Percentiles rank a stretch among this genome's conserved stretches.
Conservation (phyloP, 2,888 invertebrate species). For the Synergus japonicus region DNA sequence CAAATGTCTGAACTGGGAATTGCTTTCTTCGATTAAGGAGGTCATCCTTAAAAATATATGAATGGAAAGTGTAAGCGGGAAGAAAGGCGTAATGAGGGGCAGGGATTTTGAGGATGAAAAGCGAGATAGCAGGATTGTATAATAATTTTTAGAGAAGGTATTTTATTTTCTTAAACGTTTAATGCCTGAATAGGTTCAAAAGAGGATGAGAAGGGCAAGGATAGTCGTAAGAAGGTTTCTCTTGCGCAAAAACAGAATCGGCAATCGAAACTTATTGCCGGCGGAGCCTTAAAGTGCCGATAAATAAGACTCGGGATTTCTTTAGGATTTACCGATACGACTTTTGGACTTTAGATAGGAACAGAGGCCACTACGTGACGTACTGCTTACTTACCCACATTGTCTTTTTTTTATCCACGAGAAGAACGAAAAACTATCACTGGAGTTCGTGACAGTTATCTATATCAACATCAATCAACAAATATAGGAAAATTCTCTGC, state of each 20-base stretch:
- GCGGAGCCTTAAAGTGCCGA: conserved; percentile 67
- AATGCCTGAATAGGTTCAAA: conserved; percentile 40
- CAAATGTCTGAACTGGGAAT: no score
- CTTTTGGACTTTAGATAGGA: conserved; percentile 68
- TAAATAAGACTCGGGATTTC: conserved; percentile 71
- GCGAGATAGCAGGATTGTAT: background rate
- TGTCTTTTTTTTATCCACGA: background rate
- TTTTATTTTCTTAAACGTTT: background rate
- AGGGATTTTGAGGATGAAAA: background rate
- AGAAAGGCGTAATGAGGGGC: no score
- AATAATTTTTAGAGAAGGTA: background rate
- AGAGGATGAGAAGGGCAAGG: conserved; percentile 40
- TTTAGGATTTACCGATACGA: conserved; percentile 67
- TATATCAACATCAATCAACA: background rate
- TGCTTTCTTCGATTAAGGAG: no score
- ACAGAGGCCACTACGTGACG: conserved; percentile 17
- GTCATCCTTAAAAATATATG: no score
- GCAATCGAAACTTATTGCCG: conserved; percentile 34
- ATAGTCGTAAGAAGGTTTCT: conserved; percentile 47
- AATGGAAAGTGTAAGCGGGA: no score
- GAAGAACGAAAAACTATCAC: background rate
- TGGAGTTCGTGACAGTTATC: background rate
- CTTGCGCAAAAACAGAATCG: conserved; percentile 42
- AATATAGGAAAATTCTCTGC: no score
- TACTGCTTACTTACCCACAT: background rate